phyloP scores from a whole-genome alignment of 2,113 vertebrate genomes.

The Malurus melanocephalus region DNA sequence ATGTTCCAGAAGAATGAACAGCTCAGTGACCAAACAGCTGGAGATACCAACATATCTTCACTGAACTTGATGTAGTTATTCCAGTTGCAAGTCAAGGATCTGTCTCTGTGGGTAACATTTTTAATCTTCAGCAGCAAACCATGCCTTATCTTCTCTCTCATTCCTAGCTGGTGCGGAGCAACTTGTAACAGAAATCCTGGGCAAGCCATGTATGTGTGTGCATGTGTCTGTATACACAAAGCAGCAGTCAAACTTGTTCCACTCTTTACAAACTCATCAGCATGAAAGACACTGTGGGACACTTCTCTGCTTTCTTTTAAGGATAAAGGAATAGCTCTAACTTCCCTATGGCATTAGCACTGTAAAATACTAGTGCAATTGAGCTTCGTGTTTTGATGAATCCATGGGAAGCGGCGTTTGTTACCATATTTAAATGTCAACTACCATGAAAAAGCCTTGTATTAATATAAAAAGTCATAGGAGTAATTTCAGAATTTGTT shows the following conservation, averaged over 20 bases:
- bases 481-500: not conserved
- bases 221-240: not conserved
- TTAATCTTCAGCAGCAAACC: not conserved
- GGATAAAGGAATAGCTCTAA: not conserved
- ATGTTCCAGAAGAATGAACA: not conserved
- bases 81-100: not conserved
- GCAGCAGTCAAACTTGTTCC: not conserved
- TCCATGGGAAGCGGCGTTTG: not conserved
- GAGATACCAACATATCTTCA: not conserved
- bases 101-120: not conserved
- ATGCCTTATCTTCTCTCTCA: not conserved
- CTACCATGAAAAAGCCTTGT: not conserved
- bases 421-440: not conserved
- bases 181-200: not conserved
- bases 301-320: not conserved
- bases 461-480: not conserved
- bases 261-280: not conserved
- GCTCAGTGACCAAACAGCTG: not conserved
- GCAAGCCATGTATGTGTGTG: accelerated
- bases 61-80: not conserved
- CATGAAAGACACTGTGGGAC: not conserved
- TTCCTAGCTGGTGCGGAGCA: not conserved
- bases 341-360: not conserved
- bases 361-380: not conserved
- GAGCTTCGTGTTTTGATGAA: not conserved